Conservation (phyloP, 2,797 vertebrate genomes). For the Chaunax sp. region DNA sequence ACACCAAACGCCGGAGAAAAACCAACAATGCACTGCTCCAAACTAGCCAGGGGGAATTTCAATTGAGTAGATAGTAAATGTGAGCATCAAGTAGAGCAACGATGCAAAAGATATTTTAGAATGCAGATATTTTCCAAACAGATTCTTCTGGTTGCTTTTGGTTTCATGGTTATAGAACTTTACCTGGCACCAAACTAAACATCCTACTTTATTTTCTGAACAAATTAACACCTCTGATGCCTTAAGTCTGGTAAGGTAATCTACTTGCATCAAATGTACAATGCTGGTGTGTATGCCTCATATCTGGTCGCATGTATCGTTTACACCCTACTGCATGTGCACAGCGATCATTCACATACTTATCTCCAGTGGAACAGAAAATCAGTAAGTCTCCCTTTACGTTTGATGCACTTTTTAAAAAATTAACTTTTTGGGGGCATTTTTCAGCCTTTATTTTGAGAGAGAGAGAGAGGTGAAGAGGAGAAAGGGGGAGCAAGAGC, state of each 20-base stretch:
- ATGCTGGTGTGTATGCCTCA: slow-evolving; percentile 1
- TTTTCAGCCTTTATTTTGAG: too few relatives aligned
- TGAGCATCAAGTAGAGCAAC: slow-evolving; percentile 48
- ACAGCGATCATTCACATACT: slow-evolving; percentile 4
- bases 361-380: not conserved
- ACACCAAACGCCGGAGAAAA: slow-evolving; percentile 46
- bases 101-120: slow-evolving; percentile 51
- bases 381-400: slow-evolving; percentile 5
- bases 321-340: slow-evolving; percentile 21
- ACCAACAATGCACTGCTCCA: slow-evolving; percentile 37
- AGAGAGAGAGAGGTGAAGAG: too few relatives aligned
- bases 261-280: slow-evolving; percentile 22
- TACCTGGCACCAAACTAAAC: slow-evolving; percentile 7
- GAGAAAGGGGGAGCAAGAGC: too few relatives aligned
- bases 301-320: slow-evolving; percentile 21
- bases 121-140: slow-evolving; percentile 44
- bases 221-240: slow-evolving; percentile 21
- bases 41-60: slow-evolving; percentile 52
- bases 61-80: slow-evolving; percentile 55
- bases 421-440: too few relatives aligned
- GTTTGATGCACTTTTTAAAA: slow-evolving; percentile 8
- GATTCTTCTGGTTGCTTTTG: slow-evolving; percentile 13
- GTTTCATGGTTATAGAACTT: slow-evolving; percentile 30
- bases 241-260: slow-evolving; percentile 32
- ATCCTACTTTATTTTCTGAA: not conserved